These are phyloP conservation scores for Argopecten irradians DNA, from an alignment of 1,140 invertebrate genomes.

Conservation along the genomic window DNA sequence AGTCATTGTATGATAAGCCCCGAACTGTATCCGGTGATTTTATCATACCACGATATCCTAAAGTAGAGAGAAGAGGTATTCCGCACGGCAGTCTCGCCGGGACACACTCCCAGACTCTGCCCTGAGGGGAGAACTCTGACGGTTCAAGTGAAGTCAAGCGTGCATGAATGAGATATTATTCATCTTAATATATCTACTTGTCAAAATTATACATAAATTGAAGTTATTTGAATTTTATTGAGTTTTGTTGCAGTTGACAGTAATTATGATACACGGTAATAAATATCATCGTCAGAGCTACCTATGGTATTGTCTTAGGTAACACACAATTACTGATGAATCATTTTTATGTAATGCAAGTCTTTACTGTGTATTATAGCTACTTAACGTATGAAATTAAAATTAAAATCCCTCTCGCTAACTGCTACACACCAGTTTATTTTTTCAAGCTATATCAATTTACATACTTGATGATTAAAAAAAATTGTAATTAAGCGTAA, in stretches of 20 bases:
- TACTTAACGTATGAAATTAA: background rate
- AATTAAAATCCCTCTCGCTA: background rate
- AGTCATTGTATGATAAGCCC: background rate
- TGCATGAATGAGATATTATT: background rate
- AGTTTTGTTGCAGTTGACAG: background rate
- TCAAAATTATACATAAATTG: conserved; percentile 10
- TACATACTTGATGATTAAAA: too few species aligned
- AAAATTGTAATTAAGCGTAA: too few species aligned
- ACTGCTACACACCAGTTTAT: too few species aligned
- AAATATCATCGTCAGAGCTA: background rate
- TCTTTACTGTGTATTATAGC: too few species aligned
- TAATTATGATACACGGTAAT: background rate
- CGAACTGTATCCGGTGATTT: background rate
- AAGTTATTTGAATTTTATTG: background rate
- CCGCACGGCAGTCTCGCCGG: background rate
- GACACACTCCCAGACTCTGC: background rate
- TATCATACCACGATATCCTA: background rate
- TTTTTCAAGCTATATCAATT: too few species aligned
- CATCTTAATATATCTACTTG: background rate
- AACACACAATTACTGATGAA: background rate
- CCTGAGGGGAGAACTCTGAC: background rate
- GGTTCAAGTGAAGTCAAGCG: background rate
- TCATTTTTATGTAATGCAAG: background rate
- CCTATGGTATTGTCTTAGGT: background rate
- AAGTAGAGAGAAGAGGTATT: background rate